A percentile compares a stretch with the other conserved stretches of the same genome.
Evolutionary conservation across 2,888 invertebrate genomes (phyloP).

Genomic region (Plemyria rubiginata): DNA sequence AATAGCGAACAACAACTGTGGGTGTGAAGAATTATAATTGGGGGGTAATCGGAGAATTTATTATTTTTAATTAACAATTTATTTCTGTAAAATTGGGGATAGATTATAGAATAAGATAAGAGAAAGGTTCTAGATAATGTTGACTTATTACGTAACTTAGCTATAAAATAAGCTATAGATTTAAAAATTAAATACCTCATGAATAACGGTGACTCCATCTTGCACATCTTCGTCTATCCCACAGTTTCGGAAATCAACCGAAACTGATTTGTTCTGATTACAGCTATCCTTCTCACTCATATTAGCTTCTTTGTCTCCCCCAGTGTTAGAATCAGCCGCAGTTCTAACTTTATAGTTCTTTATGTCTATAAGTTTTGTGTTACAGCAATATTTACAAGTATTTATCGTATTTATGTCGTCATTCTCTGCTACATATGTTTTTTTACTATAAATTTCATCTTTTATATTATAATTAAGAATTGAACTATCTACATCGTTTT

Average conservation of each 20-base stretch:
- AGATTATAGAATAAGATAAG: too few species aligned
- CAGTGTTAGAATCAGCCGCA: constrained; percentile 50
- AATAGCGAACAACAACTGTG: too few species aligned
- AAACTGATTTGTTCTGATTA: constrained; percentile 42
- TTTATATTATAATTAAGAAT: constrained; percentile 21
- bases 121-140: too few species aligned
- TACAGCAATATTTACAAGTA: constrained; percentile 64
- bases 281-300: constrained; percentile 43
- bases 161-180: not conserved
- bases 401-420: constrained; percentile 33
- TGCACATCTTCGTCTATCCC: constrained; percentile 51
- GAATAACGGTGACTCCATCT: constrained; percentile 50
- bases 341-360: constrained; percentile 56
- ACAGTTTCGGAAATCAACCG: constrained; percentile 55
- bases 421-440: constrained; percentile 7
- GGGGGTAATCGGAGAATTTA: too few species aligned
- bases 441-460: constrained; percentile 4
- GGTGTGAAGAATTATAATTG: too few species aligned
- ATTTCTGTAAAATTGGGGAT: too few species aligned
- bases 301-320: constrained; percentile 31
- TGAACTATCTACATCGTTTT: constrained; percentile 15
- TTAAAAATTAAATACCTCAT: constrained; percentile 58
- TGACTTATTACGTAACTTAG: not conserved
- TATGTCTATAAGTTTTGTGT: constrained; percentile 42
- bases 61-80: too few species aligned